Evolutionary conservation across 2,888 invertebrate genomes (phyloP).

Genomic region (Miltochrista miniata): DNA sequence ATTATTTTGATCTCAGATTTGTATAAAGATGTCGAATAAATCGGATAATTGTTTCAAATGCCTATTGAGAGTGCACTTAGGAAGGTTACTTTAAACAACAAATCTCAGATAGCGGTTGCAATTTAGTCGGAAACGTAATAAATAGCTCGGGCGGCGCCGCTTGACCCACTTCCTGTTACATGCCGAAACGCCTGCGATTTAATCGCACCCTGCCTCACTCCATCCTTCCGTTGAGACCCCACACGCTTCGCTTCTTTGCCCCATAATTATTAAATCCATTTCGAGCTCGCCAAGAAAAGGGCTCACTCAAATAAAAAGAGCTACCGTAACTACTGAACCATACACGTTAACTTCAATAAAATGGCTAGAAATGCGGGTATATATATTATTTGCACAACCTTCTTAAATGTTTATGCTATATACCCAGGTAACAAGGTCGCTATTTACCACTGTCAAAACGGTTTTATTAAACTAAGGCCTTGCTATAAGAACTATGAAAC

Average conservation of each 20-base stretch:
- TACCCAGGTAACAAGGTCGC: neutral
- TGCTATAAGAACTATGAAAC: neutral
- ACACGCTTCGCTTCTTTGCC: slow-evolving; percentile 73
- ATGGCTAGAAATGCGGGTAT: slow-evolving; percentile 18
- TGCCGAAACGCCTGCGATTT: slow-evolving; percentile 81
- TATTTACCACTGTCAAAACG: neutral
- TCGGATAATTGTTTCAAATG: neutral
- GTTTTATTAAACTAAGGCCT: neutral
- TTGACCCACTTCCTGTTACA: slow-evolving; percentile 82
- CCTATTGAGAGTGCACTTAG: slow-evolving; percentile 26
- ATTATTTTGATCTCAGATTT: too few species aligned
- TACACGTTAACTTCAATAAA: slow-evolving; percentile 36
- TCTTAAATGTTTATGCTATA: neutral
- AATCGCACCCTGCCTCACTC: slow-evolving; percentile 75
- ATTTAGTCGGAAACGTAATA: slow-evolving; percentile 78
- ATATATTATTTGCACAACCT: slow-evolving; percentile 19
- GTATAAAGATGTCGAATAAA: too few species aligned
- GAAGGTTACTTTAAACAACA: slow-evolving; percentile 38
- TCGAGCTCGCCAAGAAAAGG: slow-evolving; percentile 63
- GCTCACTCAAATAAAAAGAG: slow-evolving; percentile 54
- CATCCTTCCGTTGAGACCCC: slow-evolving; percentile 72
- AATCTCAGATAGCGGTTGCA: slow-evolving; percentile 65
- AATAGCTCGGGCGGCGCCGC: slow-evolving; percentile 77
- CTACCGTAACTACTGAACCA: slow-evolving; percentile 38
- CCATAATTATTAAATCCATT: slow-evolving; percentile 79